phyloP scores from a whole-genome alignment of 1,140 invertebrate species.

The Aricia agestis region DNA sequence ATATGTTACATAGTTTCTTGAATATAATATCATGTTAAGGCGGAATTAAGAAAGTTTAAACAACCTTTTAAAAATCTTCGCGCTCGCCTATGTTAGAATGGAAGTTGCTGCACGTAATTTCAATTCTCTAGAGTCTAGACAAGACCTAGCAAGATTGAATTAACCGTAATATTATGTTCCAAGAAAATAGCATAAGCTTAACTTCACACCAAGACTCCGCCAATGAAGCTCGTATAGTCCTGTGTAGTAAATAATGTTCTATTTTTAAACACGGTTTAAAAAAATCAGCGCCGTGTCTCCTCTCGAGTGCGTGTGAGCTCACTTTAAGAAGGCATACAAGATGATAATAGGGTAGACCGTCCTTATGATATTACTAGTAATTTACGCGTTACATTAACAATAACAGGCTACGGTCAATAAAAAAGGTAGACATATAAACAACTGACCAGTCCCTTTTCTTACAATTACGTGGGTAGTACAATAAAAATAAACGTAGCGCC shows the following conservation, averaged over 20 bases:
- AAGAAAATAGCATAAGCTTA: too few relatives aligned
- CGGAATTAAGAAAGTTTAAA: too few relatives aligned
- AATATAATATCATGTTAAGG: too few relatives aligned
- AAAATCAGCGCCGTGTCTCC: too few relatives aligned
- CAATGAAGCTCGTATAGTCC: too few relatives aligned
- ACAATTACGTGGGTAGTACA: conserved; percentile 49
- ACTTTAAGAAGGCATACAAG: background rate
- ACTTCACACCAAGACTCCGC: too few relatives aligned
- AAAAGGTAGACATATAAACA: conserved; percentile 4
- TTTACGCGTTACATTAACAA: background rate
- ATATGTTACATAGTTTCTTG: too few relatives aligned
- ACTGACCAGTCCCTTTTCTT: conserved; percentile 31
- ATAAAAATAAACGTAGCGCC: conserved; percentile 62
- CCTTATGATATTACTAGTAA: background rate
- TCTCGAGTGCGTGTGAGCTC: too few relatives aligned
- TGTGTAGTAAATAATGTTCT: too few relatives aligned
- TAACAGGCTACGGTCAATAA: conserved; percentile 4
- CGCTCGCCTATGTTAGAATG: background rate
- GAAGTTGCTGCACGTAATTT: background rate
- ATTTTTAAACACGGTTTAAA: too few relatives aligned
- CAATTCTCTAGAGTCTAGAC: background rate
- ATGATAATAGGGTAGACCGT: background rate
- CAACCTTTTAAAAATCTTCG: background rate
- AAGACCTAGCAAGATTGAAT: background rate
- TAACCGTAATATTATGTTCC: background rate